These are phyloP conservation scores for Colostygia pectinataria DNA, from an alignment of 2,888 invertebrate species.

Conservation along the genomic window DNA sequence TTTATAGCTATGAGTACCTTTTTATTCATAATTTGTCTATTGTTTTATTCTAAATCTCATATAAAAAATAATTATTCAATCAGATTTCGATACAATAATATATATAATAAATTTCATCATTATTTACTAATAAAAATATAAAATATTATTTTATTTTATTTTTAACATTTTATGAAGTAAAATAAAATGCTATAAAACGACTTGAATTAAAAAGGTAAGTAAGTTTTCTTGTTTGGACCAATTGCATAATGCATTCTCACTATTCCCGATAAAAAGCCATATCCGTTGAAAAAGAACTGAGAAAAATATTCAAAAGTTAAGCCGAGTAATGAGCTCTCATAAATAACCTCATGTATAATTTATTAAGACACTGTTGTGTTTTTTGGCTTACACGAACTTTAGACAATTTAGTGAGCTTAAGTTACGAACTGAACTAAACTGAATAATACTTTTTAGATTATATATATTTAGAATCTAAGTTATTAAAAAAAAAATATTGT, in stretches of 20 bases:
- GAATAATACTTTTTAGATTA: slow-evolving; percentile 9
- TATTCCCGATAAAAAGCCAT: slow-evolving; percentile 14
- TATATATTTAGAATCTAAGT: too few relatives aligned
- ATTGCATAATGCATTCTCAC: slow-evolving; percentile 16
- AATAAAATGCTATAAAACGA: too few relatives aligned
- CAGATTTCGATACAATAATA: too few relatives aligned
- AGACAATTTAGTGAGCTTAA: slow-evolving; percentile 53
- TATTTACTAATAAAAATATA: too few relatives aligned
- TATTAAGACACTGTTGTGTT: slow-evolving; percentile 64
- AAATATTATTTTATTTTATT: too few relatives aligned
- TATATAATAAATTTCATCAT: too few relatives aligned
- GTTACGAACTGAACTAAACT: slow-evolving; percentile 29
- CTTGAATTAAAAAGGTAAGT: slow-evolving; percentile 1
- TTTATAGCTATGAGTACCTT: too few relatives aligned
- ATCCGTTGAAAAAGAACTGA: slow-evolving; percentile 30
- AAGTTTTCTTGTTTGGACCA: slow-evolving; percentile 11
- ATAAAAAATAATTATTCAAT: too few relatives aligned
- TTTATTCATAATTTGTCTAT: too few relatives aligned
- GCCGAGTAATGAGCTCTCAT: slow-evolving; percentile 63
- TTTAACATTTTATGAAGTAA: too few relatives aligned
- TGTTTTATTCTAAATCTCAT: too few relatives aligned
- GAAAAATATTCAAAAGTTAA: slow-evolving; percentile 52
- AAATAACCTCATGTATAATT: slow-evolving; percentile 74
- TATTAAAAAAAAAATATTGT: too few relatives aligned
- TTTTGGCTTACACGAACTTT: slow-evolving; percentile 60